Percentiles rank a stretch among this genome's conserved stretches.
phyloP scores from a whole-genome alignment of 2,888 invertebrate genomes.

The Drosophila falleni region DNA sequence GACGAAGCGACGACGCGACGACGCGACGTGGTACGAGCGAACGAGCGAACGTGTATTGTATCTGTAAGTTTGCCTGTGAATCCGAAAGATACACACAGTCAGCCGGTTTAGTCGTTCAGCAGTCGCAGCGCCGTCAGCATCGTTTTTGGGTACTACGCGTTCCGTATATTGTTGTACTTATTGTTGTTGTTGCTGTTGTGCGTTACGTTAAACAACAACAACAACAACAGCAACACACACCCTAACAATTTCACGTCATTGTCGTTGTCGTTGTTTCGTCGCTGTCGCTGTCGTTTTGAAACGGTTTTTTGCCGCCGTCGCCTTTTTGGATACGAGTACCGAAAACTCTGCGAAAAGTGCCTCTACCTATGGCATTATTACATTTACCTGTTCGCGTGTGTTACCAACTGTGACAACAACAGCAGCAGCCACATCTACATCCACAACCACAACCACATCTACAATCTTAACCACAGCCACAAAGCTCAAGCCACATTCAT shows the following conservation, averaged over 20 bases:
- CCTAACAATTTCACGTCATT: slow-evolving; percentile 31
- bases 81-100: slow-evolving; percentile 48
- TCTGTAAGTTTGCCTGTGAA: slow-evolving; percentile 39
- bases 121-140: slow-evolving; percentile 83
- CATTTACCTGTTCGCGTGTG: slow-evolving; percentile 65
- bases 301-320: slow-evolving; percentile 21
- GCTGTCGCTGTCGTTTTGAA: slow-evolving; percentile 15
- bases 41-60: slow-evolving; percentile 6
- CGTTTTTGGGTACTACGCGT: slow-evolving; percentile 69
- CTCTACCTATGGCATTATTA: slow-evolving; percentile 55
- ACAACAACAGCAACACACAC: slow-evolving; percentile 43
- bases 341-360: slow-evolving; percentile 20
- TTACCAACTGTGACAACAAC: slow-evolving; percentile 46
- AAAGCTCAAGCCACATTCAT: slow-evolving; percentile 12
- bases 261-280: slow-evolving; percentile 3
- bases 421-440: slow-evolving; percentile 32
- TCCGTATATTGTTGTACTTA: slow-evolving; percentile 45
- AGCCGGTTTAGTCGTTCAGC: slow-evolving; percentile 85
- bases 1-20: slow-evolving; percentile 13
- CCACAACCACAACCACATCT: slow-evolving; percentile 7
- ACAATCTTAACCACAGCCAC: slow-evolving; percentile 20
- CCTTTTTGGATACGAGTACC: slow-evolving; percentile 36
- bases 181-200: slow-evolving; percentile 42
- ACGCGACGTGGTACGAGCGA: slow-evolving; percentile 3
- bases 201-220: slow-evolving; percentile 53